These are phyloP conservation scores for Pocota personata DNA, from an alignment of 2,888 invertebrate genomes.

Conservation along the genomic window DNA sequence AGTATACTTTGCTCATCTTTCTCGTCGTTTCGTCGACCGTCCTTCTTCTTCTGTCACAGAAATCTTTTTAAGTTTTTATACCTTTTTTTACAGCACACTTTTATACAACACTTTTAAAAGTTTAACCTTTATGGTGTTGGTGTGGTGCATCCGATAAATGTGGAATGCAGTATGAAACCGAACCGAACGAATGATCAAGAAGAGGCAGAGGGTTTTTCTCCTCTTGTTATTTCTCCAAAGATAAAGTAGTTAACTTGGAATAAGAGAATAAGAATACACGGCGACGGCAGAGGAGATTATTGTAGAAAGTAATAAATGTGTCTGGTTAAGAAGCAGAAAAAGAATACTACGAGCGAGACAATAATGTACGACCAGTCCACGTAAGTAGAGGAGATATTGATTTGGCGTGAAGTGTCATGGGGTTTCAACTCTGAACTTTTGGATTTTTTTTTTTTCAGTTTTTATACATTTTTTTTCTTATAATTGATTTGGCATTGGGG, in stretches of 20 bases:
- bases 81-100: background rate
- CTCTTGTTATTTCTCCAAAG: conserved; percentile 6
- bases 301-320: conserved; percentile 64
- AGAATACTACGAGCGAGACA: conserved; percentile 12
- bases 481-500: conserved; percentile 65
- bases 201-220: conserved; percentile 15
- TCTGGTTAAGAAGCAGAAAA: conserved; percentile 24
- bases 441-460: background rate
- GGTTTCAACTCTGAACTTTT: conserved; percentile 58
- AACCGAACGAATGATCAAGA: conserved; percentile 23
- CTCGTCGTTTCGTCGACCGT: background rate
- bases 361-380: conserved; percentile 53
- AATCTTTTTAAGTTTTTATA: background rate
- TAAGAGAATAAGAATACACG: conserved; percentile 31
- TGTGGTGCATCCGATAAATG: conserved; percentile 31
- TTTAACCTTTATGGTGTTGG: background rate
- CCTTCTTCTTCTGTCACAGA: too few relatives aligned
- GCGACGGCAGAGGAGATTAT: conserved; percentile 12
- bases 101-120: background rate
- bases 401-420: conserved; percentile 49
- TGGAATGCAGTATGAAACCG: conserved; percentile 40
- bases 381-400: conserved; percentile 51
- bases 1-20: conserved; percentile 11
- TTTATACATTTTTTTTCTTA: background rate
- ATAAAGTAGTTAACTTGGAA: conserved; percentile 63